A percentile compares a stretch with the other conserved stretches of the same genome.
Evolutionary conservation across 2,888 invertebrate species (phyloP).

Genomic region (Cataglyphis albicans): DNA sequence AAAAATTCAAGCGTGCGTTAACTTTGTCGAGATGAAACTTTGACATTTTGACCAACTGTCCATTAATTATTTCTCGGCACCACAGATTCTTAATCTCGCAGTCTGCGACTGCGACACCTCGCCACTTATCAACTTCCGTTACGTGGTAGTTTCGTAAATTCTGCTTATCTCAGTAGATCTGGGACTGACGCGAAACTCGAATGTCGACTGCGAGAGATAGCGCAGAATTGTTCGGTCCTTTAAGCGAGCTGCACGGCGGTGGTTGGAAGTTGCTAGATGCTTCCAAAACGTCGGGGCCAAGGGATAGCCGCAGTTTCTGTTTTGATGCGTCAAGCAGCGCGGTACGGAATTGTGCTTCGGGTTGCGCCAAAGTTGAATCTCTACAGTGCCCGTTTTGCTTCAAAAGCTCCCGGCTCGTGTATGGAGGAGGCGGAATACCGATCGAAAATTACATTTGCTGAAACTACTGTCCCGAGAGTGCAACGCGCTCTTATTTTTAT

Average conservation of each 20-base stretch:
- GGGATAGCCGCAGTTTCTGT: constrained; percentile 62
- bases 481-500: background rate
- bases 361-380: constrained; percentile 69
- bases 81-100: constrained; percentile 22
- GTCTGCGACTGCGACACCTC: background rate
- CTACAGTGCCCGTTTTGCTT: constrained; percentile 25
- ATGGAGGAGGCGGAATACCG: background rate
- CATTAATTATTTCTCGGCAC: constrained; percentile 3
- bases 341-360: constrained; percentile 50
- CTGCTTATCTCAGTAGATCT: constrained; percentile 67
- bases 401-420: constrained; percentile 19
- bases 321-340: constrained; percentile 55
- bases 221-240: constrained; percentile 71
- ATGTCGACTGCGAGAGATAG: constrained; percentile 66
- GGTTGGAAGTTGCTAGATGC: constrained; percentile 69
- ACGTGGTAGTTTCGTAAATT: constrained; percentile 54
- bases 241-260: constrained; percentile 64
- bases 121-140: constrained; percentile 30
- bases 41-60: background rate
- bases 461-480: constrained; percentile 2
- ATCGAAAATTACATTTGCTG: constrained; percentile 34
- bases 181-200: constrained; percentile 69
- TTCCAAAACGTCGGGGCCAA: constrained; percentile 57
- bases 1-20: background rate
- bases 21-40: background rate